These are phyloP conservation scores for Dendrolimus punctatus DNA, from an alignment of 1,140 invertebrate species.

Conservation along the genomic window DNA sequence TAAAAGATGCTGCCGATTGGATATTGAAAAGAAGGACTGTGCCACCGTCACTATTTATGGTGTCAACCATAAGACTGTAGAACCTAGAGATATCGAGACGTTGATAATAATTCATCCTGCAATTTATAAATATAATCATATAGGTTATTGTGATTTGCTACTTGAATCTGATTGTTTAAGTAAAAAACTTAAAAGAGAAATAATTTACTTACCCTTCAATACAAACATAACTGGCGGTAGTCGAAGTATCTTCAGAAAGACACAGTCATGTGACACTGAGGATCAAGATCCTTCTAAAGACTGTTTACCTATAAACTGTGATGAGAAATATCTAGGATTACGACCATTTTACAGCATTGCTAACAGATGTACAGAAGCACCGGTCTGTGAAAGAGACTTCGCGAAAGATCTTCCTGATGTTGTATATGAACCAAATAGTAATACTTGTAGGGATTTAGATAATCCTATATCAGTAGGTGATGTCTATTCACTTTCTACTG, in stretches of 20 bases:
- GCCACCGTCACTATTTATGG: slow-evolving; percentile 22
- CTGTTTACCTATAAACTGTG: slow-evolving; percentile 38
- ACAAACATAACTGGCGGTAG: slow-evolving; percentile 19
- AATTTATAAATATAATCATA: slow-evolving; percentile 34
- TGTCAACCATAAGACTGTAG: slow-evolving; percentile 12
- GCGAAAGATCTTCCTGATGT: slow-evolving; percentile 32
- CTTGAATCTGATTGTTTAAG: slow-evolving; percentile 28
- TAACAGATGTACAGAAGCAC: slow-evolving; percentile 29
- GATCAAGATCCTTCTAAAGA: slow-evolving; percentile 37
- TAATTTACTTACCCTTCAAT: slow-evolving; percentile 36
- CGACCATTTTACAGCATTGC: slow-evolving; percentile 25
- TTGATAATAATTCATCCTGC: slow-evolving; percentile 33
- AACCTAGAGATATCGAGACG: slow-evolving; percentile 30
- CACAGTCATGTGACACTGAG: slow-evolving; percentile 21
- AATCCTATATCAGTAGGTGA: slow-evolving; percentile 33
- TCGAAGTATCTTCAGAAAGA: slow-evolving; percentile 25
- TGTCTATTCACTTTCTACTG: slow-evolving; percentile 39
- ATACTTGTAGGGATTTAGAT: slow-evolving; percentile 46
- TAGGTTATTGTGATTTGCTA: slow-evolving; percentile 35
- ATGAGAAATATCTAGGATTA: slow-evolving; percentile 38
- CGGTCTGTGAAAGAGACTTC: slow-evolving; percentile 23
- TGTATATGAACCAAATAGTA: slow-evolving; percentile 31
- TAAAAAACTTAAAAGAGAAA: slow-evolving; percentile 13
- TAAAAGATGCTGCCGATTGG: slow-evolving; percentile 34
- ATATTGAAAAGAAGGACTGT: slow-evolving; percentile 27